Base-by-base conservation (phyloP, 2,888 invertebrate species). In the Acrobasis consociella region DNA sequence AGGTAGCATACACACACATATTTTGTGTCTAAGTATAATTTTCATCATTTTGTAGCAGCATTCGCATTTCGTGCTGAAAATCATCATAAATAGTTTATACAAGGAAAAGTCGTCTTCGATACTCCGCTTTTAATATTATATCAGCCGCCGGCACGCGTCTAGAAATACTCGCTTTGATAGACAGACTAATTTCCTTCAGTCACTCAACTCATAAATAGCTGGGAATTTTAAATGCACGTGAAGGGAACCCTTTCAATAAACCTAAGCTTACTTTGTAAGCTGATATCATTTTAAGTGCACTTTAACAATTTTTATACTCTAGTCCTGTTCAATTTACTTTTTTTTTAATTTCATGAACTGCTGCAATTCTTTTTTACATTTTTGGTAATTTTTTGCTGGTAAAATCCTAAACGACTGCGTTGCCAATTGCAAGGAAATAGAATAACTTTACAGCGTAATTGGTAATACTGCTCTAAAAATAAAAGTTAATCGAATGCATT, bases 131-230 rank as follows among this genome's bases (percentile, higher is more conserved):
- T 22, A 60, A 60, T 63, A 55, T 62, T 55, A 58, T 66, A 69
- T 68, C 70, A 69, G 63, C 38, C 22, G 49, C 63, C 64, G 60
- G 62, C 65, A 65, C 64, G 66, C 65, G 59, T 38, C 62, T 58
- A 62, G 51, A 62, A 62, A 62, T 55, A 56, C 49, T 42, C 60
- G 58, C 58, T 46, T 62, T 64, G 70, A 70, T 67, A 65, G 69
- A 68, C 71, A 63, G 68, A 69, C 67, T 70, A 71, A 72, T 70
- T 68, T 67, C 66, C 66, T 59, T 62, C 65, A 59, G 66, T 62
- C 65, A 64, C 74, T 74, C 78, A 78, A 80, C 72, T 78, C 74
- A 80, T 82, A 78, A 22, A 80, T 76, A 72, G 73, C 75, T 74
- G 72, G 78, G 78, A 80, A 78, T 75, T 72, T 64, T 77, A 77